Evolutionary conservation across 2,797 vertebrate species (phyloP), one percentile per base, ranked within the genome.

Genomic region (Oreonectes daqikongensis): DNA sequence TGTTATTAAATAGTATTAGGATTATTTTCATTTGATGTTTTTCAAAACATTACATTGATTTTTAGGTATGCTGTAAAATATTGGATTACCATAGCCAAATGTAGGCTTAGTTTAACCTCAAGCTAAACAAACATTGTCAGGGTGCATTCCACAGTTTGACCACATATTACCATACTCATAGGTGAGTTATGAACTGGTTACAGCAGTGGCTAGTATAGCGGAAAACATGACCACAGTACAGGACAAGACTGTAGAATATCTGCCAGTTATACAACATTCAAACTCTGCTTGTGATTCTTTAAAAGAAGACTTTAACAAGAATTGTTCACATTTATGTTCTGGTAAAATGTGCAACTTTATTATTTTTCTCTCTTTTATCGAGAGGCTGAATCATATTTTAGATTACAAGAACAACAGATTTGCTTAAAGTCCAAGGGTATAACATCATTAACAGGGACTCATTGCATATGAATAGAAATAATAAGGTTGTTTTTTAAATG

Each of bases 101-200:
- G 35, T 28, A 75, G 61, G 72, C 4, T 30, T 1, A 55, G 35
- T 66, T 24, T 40, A 26, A 66, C 18, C 18, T 32, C 35, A 75
- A 40, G 26, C 38, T 75, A 12, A 59, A 57, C 30, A 46, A 57
- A 55, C 50, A 30, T 17, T 6, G 50, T 15, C 35, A 57, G 52
- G 44, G 20, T 17, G 3, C 12, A 30, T 57, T 17, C 14, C 15
- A 26, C 40, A 44, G 50, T 75, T 53, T 60, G 35, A 26, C 74
- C 64, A 60, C 65, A 76, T 59, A 76, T 76, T 76, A 35, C 52
- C 40, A 68, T 76, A 59, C 48, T 22, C 55, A 30, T 57, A 30
- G 24, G 15, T 75, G 26, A 4, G 28, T 35, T 57, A 38, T 10
- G 65, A 78, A 65, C 52, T 53, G 14, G 6, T n/a, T 57, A 38